phyloP scores from a whole-genome alignment of 1,140 invertebrate genomes.

The Contarinia nasturtii region DNA sequence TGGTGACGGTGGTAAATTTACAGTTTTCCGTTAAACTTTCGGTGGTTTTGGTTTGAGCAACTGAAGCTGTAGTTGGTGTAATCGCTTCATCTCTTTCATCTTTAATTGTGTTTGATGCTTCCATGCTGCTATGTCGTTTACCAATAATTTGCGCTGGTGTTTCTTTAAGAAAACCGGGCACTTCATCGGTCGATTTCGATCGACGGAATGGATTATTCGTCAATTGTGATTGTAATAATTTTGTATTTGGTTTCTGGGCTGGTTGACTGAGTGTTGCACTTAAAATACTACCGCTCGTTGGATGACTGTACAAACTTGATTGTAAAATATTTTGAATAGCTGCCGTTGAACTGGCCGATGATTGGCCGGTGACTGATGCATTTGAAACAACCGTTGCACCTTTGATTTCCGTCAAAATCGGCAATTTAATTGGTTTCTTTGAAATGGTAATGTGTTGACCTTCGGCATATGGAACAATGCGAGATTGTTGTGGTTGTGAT shows the following conservation, averaged over 20 bases:
- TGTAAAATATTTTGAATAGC: constrained; percentile 1
- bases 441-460: not conserved
- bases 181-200: constrained; percentile 29
- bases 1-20: constrained; percentile 14
- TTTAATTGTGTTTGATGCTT: constrained; percentile 18
- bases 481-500: no score
- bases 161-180: constrained; percentile 1
- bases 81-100: constrained; percentile 29
- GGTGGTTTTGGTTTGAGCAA: not conserved
- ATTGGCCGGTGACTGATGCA: not conserved
- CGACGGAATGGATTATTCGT: constrained; percentile 23
- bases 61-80: constrained; percentile 11
- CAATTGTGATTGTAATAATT: constrained; percentile 8
- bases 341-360: not conserved
- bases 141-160: constrained; percentile 26
- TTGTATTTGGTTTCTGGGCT: constrained; percentile 1
- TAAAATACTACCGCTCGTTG: constrained; percentile 1
- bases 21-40: constrained; percentile 8
- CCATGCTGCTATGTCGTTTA: constrained; percentile 27
- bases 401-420: constrained; percentile 10
- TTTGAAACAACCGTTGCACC: not conserved
- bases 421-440: constrained; percentile 2
- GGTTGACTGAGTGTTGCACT: not conserved
- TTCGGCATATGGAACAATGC: no score
- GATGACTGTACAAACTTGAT: not conserved